phyloP scores from a whole-genome alignment of 2,113 vertebrate genomes.

The Meriones unguiculatus region DNA sequence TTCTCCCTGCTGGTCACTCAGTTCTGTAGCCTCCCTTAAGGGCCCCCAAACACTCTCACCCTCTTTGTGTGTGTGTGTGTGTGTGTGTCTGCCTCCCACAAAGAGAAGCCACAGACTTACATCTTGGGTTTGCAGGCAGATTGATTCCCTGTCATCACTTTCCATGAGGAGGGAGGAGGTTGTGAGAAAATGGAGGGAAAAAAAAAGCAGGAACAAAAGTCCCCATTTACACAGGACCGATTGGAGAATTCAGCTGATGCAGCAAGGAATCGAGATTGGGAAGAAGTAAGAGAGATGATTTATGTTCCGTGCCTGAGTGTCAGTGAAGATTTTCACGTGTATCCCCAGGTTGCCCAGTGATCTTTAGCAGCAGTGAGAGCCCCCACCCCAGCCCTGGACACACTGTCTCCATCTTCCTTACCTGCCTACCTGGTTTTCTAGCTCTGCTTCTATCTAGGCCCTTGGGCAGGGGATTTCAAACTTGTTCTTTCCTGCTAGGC shows the following conservation, averaged over 20 bases:
- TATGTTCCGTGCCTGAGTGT: constrained; percentile 84
- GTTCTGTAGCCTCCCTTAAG: background rate
- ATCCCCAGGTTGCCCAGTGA: constrained; percentile 80
- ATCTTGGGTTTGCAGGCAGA: background rate
- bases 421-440: background rate
- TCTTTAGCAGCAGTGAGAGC: constrained; percentile 85
- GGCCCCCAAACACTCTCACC: background rate
- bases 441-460: background rate
- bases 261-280: constrained; percentile 82
- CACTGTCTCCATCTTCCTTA: background rate
- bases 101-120: background rate
- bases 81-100: background rate
- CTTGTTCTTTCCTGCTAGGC: background rate
- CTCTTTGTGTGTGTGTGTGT: background rate
- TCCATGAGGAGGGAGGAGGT: background rate
- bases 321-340: constrained; percentile 82
- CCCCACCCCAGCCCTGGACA: background rate
- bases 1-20: background rate
- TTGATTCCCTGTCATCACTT: background rate
- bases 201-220: constrained; percentile 72
- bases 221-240: constrained; percentile 70
- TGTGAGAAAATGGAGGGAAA: background rate
- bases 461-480: background rate
- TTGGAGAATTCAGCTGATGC: constrained; percentile 85
- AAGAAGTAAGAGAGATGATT: constrained; percentile 84